A percentile compares a stretch with the other conserved stretches of the same genome.
Conservation (phyloP, 2,797 vertebrate genomes). For the Nyctalus aviator region DNA sequence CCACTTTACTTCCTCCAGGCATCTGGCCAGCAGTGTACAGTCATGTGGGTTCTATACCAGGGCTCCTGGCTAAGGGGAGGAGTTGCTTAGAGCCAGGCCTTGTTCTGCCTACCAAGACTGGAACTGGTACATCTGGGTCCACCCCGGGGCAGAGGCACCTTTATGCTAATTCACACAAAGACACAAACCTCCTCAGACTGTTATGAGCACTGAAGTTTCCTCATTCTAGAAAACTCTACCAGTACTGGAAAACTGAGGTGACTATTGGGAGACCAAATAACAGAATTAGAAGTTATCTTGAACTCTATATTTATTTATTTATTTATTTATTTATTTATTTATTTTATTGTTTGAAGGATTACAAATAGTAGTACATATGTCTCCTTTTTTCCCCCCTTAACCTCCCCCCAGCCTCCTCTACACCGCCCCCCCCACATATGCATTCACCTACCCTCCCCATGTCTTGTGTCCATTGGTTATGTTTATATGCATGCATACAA, state of each 20-base stretch:
- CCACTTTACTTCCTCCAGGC: not conserved
- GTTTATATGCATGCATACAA: too few relatives aligned
- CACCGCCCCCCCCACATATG: too few relatives aligned
- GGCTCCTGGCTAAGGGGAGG: not conserved
- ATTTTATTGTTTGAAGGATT: too few relatives aligned
- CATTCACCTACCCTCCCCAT: too few relatives aligned
- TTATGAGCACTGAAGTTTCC: not conserved
- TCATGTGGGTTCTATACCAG: not conserved
- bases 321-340: too few relatives aligned
- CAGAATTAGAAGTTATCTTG: not conserved
- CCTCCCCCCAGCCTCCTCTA: too few relatives aligned
- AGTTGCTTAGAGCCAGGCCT: not conserved
- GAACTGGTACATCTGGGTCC: not conserved
- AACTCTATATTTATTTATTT: not conserved
- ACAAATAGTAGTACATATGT: too few relatives aligned
- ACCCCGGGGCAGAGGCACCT: not conserved
- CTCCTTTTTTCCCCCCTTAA: too few relatives aligned
- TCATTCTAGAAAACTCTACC: not conserved
- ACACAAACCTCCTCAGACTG: not conserved
- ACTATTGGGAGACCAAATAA: not conserved
- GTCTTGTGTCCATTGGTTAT: too few relatives aligned
- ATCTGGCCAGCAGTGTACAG: not conserved
- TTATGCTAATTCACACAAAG: conserved; percentile 1
- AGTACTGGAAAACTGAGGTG: not conserved
- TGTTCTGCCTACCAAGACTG: not conserved